phyloP scores from a whole-genome alignment of 2,113 vertebrate genomes.

The Anhinga rufa region DNA sequence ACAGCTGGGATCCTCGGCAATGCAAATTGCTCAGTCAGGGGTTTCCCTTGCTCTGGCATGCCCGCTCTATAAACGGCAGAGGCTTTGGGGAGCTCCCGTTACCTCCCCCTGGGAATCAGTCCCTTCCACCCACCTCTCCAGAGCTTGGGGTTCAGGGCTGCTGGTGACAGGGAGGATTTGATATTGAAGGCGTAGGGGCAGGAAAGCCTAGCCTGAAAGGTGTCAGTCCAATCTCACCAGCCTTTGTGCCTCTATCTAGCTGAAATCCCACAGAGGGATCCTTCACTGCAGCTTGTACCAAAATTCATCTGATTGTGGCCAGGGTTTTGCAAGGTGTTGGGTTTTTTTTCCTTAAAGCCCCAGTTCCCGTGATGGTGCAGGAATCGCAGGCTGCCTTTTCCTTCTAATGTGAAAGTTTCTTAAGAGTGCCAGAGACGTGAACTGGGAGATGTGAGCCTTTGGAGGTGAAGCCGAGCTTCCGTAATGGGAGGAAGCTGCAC shows the following conservation, averaged over 20 bases:
- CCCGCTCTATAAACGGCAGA: neutral
- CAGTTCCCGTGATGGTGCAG: neutral
- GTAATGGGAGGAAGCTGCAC: neutral
- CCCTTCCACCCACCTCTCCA: neutral
- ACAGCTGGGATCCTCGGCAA: accelerated
- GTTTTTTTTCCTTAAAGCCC: neutral
- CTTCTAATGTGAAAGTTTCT: neutral
- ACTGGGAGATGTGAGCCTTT: neutral
- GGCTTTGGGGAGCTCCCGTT: neutral
- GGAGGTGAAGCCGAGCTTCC: neutral
- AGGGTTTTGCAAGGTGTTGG: neutral
- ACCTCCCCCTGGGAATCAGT: neutral
- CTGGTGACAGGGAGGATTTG: neutral
- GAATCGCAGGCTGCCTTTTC: neutral
- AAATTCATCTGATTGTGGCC: neutral
- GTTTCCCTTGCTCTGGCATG: neutral
- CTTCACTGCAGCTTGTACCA: neutral
- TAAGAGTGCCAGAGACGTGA: neutral
- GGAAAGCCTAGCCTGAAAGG: neutral
- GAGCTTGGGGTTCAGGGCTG: neutral
- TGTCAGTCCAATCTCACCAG: conserved; percentile 9
- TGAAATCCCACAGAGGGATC: neutral
- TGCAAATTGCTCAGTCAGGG: neutral
- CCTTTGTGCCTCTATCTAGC: conserved; percentile 41
- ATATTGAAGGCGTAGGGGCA: neutral